These are phyloP conservation scores for Apoda limacodes DNA, from an alignment of 2,888 invertebrate species.

Conservation along the genomic window DNA sequence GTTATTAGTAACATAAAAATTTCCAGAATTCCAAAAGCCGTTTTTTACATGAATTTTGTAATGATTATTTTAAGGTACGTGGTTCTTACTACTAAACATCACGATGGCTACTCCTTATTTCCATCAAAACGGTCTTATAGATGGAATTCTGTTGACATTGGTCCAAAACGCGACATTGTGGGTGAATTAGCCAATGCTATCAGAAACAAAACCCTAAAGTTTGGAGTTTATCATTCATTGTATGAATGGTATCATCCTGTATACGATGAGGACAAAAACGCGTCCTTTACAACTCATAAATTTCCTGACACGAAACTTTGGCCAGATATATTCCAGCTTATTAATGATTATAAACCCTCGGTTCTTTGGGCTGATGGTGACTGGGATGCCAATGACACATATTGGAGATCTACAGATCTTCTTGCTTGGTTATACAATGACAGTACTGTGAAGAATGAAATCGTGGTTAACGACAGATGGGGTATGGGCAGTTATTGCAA, in stretches of 20 bases:
- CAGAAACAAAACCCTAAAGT: slow-evolving; percentile 72
- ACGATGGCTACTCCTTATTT: slow-evolving; percentile 88
- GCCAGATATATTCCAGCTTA: slow-evolving; percentile 85
- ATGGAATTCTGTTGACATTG: slow-evolving; percentile 86
- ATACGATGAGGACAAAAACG: slow-evolving; percentile 76
- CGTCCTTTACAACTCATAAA: slow-evolving; percentile 70
- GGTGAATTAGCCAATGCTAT: slow-evolving; percentile 81
- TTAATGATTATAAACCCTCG: slow-evolving; percentile 77
- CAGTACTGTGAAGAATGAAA: slow-evolving; percentile 87
- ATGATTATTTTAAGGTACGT: too few species aligned
- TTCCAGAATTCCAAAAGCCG: too few species aligned
- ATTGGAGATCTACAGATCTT: slow-evolving; percentile 88
- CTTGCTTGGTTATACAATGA: slow-evolving; percentile 95
- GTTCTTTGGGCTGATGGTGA: slow-evolving; percentile 97
- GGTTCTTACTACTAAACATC: slow-evolving; percentile 89
- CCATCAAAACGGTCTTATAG: slow-evolving; percentile 85
- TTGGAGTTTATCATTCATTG: slow-evolving; percentile 88
- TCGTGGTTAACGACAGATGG: slow-evolving; percentile 97
- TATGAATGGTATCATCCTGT: slow-evolving; percentile 92
- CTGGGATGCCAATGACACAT: slow-evolving; percentile 86
- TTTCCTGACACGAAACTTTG: slow-evolving; percentile 80
- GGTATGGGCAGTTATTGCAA: slow-evolving; percentile 81
- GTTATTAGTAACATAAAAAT: too few species aligned
- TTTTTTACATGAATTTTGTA: too few species aligned
- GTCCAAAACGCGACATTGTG: slow-evolving; percentile 82